Conservation (phyloP, 2,797 vertebrate genomes). For the Amazonetta brasiliensis region DNA sequence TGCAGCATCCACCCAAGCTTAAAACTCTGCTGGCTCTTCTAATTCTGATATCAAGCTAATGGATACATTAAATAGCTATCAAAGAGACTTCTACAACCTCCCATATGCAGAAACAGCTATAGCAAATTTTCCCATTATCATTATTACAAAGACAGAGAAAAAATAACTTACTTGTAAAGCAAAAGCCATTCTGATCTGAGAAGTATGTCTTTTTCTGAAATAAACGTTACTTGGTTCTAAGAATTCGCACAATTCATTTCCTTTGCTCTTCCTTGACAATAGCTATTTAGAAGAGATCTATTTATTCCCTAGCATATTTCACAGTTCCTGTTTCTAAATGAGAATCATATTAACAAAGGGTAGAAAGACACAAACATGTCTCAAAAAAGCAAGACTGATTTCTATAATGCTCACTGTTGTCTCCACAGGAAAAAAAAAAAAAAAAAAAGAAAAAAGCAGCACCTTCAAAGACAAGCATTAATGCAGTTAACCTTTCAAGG, state of each 20-base stretch:
- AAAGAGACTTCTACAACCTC: neutral
- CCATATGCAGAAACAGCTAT: neutral
- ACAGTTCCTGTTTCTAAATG: slow-evolving; percentile 73
- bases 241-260: slow-evolving; percentile 61
- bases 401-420: neutral
- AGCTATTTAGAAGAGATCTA: slow-evolving; percentile 63
- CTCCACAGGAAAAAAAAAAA: neutral
- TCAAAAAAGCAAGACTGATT: slow-evolving; percentile 15
- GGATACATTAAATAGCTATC: neutral
- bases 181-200: neutral
- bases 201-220: slow-evolving; percentile 7
- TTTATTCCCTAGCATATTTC: slow-evolving; percentile 61
- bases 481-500: neutral
- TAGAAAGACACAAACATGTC: slow-evolving; percentile 31
- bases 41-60: neutral
- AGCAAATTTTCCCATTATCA: neutral
- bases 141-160: neutral
- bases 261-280: slow-evolving; percentile 60
- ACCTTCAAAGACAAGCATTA: neutral
- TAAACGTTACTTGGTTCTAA: slow-evolving; percentile 37
- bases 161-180: slow-evolving; percentile 13
- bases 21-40: neutral
- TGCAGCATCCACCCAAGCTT: neutral
- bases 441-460: neutral
- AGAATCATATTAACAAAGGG: slow-evolving; percentile 44